These are phyloP conservation scores for Cryptophagus acutangulus DNA, from an alignment of 2,888 invertebrate genomes.

Conservation along the genomic window DNA sequence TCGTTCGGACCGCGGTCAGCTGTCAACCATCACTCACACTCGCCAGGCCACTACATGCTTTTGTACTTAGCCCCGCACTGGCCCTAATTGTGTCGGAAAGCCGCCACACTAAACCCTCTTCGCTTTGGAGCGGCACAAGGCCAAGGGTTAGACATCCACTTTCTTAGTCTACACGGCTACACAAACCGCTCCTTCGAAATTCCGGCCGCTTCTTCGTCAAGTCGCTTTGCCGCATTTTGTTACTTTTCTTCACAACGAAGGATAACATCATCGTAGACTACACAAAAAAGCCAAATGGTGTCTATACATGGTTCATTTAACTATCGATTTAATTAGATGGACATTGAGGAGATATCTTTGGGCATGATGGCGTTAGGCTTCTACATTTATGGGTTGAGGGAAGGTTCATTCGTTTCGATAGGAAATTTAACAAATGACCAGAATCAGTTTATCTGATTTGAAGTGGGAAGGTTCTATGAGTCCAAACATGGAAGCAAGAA, in stretches of 20 bases:
- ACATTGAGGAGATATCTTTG: constrained; percentile 21
- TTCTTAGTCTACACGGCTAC: not conserved
- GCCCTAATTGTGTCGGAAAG: constrained; percentile 49
- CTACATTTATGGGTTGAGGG: no score
- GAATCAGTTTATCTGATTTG: no score
- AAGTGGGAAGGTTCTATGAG: no score
- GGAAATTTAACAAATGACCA: no score
- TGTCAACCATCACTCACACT: constrained; percentile 50
- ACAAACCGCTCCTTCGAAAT: not conserved
- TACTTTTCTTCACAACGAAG: constrained; percentile 4
- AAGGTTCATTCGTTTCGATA: no score
- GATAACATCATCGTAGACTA: constrained; percentile 1
- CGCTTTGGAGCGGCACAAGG: constrained; percentile 31
- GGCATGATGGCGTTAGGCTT: no score
- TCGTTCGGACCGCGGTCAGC: constrained; percentile 46
- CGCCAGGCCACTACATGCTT: constrained; percentile 49
- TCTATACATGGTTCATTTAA: constrained; percentile 29
- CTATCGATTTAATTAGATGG: constrained; percentile 33
- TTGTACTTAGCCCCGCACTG: constrained; percentile 49
- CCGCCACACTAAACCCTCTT: constrained; percentile 28
- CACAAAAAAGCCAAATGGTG: constrained; percentile 24
- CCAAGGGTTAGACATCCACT: constrained; percentile 13
- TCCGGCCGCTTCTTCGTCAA: no score
- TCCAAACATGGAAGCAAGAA: no score
- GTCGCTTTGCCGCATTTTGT: constrained; percentile 2